Evolutionary conservation across 35 echinoderm and acorn worm genomes (phyloP).

Genomic region (Patiria miniata): DNA sequence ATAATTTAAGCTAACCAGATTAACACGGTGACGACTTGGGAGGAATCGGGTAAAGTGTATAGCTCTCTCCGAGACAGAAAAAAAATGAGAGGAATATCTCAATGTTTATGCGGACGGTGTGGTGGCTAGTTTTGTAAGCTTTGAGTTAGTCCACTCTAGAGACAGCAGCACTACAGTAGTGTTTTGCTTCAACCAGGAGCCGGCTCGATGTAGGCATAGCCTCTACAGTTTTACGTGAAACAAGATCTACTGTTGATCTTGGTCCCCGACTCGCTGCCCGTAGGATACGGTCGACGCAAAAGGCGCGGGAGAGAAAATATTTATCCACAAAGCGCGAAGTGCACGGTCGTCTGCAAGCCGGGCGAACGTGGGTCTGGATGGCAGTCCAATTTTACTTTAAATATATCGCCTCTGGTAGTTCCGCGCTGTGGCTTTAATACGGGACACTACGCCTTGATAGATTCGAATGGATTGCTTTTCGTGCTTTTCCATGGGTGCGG

Average conservation of each 20-base stretch:
- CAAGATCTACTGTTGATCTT: conserved; percentile 14
- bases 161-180: no score
- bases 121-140: no score
- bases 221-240: background rate
- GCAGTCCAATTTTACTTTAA: background rate
- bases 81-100: no score
- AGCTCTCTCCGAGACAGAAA: no score
- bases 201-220: no score
- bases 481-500: no score
- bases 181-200: no score
- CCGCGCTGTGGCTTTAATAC: background rate
- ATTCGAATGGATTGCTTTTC: no score
- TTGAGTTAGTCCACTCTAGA: no score
- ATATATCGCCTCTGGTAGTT: conserved; percentile 6
- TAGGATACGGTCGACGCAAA: background rate
- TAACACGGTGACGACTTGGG: background rate
- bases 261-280: background rate
- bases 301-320: conserved; percentile 25
- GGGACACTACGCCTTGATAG: no score
- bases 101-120: no score
- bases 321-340: conserved; percentile 10
- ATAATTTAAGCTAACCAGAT: conserved; percentile 29
- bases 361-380: background rate
- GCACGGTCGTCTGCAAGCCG: conserved; percentile 5
- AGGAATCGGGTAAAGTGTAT: background rate